A percentile compares a stretch with the other conserved stretches of the same genome.
Conservation (phyloP, 2,797 vertebrate genomes). For the Dicrostonyx torquatus region DNA sequence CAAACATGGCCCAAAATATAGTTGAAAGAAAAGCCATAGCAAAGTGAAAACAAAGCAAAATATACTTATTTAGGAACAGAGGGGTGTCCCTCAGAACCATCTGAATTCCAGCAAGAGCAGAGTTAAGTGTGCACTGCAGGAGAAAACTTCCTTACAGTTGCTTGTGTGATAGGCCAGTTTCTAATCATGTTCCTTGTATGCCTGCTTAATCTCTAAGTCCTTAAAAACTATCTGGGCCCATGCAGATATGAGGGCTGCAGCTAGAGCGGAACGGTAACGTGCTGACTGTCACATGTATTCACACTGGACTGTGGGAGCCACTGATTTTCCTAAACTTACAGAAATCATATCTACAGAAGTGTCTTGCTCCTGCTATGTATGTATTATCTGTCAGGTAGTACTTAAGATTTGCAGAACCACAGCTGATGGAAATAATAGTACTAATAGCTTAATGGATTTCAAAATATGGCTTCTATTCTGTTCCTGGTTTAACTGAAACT, state of each 20-base stretch:
- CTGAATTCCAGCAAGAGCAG: not conserved
- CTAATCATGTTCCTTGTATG: not conserved
- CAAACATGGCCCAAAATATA: not conserved
- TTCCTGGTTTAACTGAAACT: not conserved
- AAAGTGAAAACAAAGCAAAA: not conserved
- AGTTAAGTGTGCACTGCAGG: not conserved
- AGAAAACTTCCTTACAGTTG: not conserved
- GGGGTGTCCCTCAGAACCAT: not conserved
- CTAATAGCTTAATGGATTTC: conserved; percentile 9
- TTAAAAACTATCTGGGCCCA: not conserved
- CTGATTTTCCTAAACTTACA: not conserved
- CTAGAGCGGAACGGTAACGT: not conserved
- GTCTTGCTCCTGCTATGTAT: not conserved
- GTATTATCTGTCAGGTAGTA: not conserved
- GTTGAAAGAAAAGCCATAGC: not conserved
- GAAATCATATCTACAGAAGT: not conserved
- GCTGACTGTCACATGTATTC: not conserved
- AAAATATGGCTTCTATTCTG: not conserved
- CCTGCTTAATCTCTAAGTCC: not conserved
- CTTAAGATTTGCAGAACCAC: not conserved
- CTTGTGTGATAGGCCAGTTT: not conserved
- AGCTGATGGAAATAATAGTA: not conserved
- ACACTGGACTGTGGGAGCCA: not conserved
- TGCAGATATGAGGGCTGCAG: not conserved
- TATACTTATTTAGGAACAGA: not conserved